phyloP scores from a whole-genome alignment of 2,113 vertebrate species.

The Oreochromis niloticus region DNA sequence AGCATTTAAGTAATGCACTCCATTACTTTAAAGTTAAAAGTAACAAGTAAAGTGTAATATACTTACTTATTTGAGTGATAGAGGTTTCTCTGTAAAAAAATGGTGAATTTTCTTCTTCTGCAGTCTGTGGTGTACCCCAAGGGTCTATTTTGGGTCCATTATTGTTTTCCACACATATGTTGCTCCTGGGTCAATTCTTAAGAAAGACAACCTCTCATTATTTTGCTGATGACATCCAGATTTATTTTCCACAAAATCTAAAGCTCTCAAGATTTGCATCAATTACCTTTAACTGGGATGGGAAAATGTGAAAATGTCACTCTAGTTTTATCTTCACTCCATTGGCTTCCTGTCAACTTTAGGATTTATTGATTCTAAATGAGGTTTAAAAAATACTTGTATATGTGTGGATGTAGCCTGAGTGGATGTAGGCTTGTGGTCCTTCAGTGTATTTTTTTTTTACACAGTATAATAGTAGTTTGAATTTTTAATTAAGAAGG shows the following conservation, averaged over 20 bases:
- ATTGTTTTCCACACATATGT: neutral
- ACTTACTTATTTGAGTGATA: neutral
- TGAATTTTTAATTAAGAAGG: neutral
- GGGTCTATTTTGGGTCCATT: neutral
- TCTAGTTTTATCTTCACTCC: neutral
- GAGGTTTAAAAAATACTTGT: neutral
- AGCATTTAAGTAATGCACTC: neutral
- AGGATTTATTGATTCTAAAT: neutral
- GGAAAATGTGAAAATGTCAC: neutral
- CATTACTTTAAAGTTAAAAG: neutral
- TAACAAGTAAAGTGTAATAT: neutral
- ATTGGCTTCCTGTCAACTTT: neutral
- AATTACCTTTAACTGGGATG: neutral
- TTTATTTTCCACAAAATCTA: neutral
- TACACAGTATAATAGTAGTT: neutral
- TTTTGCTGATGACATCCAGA: neutral
- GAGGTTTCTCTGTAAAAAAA: neutral
- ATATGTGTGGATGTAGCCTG: neutral
- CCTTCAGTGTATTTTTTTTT: neutral
- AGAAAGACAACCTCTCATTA: neutral
- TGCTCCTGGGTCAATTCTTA: neutral
- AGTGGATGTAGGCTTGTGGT: neutral
- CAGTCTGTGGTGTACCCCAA: neutral
- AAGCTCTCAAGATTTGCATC: neutral
- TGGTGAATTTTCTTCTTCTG: neutral